Evolutionary conservation across 2,113 vertebrate genomes (phyloP).

Genomic region (Erythrocercus mccallii): DNA sequence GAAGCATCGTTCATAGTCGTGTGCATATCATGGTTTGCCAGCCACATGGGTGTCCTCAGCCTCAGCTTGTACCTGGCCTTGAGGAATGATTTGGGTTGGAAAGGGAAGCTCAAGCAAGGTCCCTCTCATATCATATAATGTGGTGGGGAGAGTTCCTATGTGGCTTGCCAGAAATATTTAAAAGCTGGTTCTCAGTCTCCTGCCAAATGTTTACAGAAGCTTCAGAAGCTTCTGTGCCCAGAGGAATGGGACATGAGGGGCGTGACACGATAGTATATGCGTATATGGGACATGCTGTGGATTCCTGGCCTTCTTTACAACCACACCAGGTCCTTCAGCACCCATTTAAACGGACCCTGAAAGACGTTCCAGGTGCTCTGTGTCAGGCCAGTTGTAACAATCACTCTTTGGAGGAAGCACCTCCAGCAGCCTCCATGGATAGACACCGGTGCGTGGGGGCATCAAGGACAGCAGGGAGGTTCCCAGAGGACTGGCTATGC

Average conservation of each 20-base stretch:
- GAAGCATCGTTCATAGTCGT: accelerated
- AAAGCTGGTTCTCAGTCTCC: neutral
- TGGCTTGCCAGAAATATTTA: neutral
- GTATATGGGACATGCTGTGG: neutral
- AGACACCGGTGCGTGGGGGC: neutral
- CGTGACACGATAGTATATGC: neutral
- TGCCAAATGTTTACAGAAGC: neutral
- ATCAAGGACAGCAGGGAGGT: neutral
- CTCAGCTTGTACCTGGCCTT: neutral
- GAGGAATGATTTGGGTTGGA: neutral
- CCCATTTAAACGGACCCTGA: neutral
- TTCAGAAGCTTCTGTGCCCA: neutral
- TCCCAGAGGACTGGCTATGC: neutral
- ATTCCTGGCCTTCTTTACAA: neutral
- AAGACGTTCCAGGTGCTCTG: accelerated
- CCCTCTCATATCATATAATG: neutral
- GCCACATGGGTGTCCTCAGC: accelerated
- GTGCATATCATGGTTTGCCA: neutral
- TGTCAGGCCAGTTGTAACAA: neutral
- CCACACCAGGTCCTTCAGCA: neutral
- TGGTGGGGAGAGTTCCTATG: neutral
- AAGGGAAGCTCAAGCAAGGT: neutral
- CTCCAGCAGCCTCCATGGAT: neutral
- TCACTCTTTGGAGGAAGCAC: neutral
- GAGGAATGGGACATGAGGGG: neutral